Percentiles rank a stretch among this genome's conserved stretches.
Conservation (phyloP, 1,140 invertebrate genomes). For the Drosophila ogumai region DNA sequence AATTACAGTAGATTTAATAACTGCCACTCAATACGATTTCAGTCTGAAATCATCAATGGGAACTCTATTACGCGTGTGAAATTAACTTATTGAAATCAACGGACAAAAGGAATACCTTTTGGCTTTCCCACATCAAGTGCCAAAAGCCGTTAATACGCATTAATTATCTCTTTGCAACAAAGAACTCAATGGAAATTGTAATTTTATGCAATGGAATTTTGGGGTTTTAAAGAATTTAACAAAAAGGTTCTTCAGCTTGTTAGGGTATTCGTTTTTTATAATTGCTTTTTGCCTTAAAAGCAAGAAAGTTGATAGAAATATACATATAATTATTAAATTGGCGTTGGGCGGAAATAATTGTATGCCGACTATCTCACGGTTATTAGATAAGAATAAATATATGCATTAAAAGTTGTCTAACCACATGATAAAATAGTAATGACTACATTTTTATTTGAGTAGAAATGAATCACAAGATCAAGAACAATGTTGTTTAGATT, state of each 20-base stretch:
- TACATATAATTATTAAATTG: too few relatives aligned
- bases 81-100: slow-evolving; percentile 19
- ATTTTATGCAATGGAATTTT: background rate
- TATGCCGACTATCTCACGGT: background rate
- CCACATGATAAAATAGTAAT: slow-evolving; percentile 3
- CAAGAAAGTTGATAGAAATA: background rate
- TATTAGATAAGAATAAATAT: slow-evolving; percentile 8
- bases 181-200: background rate
- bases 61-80: slow-evolving; percentile 36
- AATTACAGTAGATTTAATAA: slow-evolving; percentile 70
- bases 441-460: background rate
- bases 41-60: slow-evolving; percentile 2
- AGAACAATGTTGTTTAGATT: background rate
- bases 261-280: background rate
- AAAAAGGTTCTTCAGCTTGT: background rate
- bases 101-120: slow-evolving; percentile 30
- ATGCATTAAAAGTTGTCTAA: background rate
- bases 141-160: slow-evolving; percentile 13
- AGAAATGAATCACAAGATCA: background rate
- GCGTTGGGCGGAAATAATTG: background rate
- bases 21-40: slow-evolving; percentile 34
- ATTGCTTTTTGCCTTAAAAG: background rate
- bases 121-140: slow-evolving; percentile 11
- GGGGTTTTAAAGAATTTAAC: background rate
- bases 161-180: slow-evolving; percentile 24